phyloP scores from a whole-genome alignment of 2,888 invertebrate genomes.

The Allophyes oxyacanthae region DNA sequence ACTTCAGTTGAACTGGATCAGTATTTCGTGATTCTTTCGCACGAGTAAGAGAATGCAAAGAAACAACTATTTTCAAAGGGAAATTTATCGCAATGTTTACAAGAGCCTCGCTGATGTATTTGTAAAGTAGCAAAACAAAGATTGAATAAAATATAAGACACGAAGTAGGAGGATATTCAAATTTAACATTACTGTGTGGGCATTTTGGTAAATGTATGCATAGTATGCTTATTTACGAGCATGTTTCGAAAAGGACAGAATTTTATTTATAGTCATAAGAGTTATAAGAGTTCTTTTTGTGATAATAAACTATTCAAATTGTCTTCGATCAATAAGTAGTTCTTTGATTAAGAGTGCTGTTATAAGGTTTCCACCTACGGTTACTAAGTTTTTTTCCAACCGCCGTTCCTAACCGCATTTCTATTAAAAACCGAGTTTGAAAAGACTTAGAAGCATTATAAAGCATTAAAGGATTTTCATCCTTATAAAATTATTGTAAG shows the following conservation, averaged over 20 bases:
- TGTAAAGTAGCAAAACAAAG: conserved; percentile 27
- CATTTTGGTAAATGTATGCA: conserved; percentile 21
- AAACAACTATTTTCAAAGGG: conserved; percentile 27
- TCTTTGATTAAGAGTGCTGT: too few species aligned
- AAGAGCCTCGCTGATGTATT: conserved; percentile 27
- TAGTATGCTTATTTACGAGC: conserved; percentile 1
- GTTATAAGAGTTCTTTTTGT: not conserved
- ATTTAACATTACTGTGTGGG: conserved; percentile 24
- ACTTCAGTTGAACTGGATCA: conserved; percentile 22
- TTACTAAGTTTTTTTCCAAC: too few species aligned
- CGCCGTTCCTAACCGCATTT: too few species aligned
- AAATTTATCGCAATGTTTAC: conserved; percentile 33
- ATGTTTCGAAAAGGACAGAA: conserved; percentile 2
- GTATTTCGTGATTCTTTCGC: conserved; percentile 23
- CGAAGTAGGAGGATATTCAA: conserved; percentile 46
- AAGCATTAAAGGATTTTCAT: too few species aligned
- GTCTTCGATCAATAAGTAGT: too few species aligned
- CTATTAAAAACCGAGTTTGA: too few species aligned
- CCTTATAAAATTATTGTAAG: too few species aligned
- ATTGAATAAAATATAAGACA: conserved; percentile 42
- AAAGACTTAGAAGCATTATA: too few species aligned
- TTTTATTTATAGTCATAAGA: conserved; percentile 11
- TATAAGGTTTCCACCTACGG: too few species aligned
- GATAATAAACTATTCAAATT: too few species aligned
- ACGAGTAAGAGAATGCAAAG: conserved; percentile 23